Evolutionary conservation across 2,888 invertebrate species (phyloP), one percentile per base, ranked within the genome.

Genomic region (Onthophagus sagittarius): DNA sequence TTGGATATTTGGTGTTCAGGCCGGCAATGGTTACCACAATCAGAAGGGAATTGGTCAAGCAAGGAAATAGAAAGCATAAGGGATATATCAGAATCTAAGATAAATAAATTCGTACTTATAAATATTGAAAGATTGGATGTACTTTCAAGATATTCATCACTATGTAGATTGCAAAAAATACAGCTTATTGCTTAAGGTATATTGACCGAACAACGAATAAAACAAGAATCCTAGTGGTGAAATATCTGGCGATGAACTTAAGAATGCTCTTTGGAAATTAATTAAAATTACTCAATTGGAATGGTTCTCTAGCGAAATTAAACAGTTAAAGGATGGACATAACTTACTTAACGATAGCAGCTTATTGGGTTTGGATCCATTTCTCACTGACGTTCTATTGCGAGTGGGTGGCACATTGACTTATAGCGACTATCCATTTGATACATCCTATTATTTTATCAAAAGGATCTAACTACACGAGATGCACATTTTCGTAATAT

Each of bases 11-110:
- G 62, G 75, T 75, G 64, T 67, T 73, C 6, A 14, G 77, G 15
- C 72, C 79, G 15, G 74, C 75, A 33, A 32, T 77, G 11, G 77
- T 78, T 72, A 11, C 76, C 6, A 75, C 74, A 1, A 69, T 74
- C 3, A 62, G 77, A 9, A 62, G 72, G 15, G 73, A 77, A 6
- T 78, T 79, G 71, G 75, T 78, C 11, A 70, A 76, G 5, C 62
- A 77, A 32, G 70, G 77, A 64, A 76, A 78, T 7, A 11, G 1
- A n/a, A n/a, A 14, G 5, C 7, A 9, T 33, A 32, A 32, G 15
- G 3, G 32, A 69, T 6, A 71, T 72, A 5, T 14, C 32, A 5
- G 71, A 67, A 67, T 6, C 64, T n/a, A 72, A 64, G 67, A 73
- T 0, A 74, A 78, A 0, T 75, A 69, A 33, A 75, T 73, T 64